These are phyloP conservation scores for Colossoma macropomum DNA, from an alignment of 2,113 vertebrate species.

Conservation along the genomic window DNA sequence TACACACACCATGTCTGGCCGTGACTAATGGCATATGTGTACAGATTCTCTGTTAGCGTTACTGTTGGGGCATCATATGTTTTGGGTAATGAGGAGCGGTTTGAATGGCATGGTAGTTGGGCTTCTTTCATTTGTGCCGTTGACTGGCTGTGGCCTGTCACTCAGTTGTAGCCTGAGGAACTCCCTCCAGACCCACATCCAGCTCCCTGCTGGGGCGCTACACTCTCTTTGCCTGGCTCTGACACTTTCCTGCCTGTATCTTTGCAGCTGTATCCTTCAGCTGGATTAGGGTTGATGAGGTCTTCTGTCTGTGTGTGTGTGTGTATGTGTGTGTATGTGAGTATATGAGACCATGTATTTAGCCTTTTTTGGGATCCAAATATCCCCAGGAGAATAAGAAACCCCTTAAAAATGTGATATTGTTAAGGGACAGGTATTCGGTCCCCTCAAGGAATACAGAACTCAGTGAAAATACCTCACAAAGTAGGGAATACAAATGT, in stretches of 20 bases:
- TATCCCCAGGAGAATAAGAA: neutral
- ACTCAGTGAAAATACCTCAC: neutral
- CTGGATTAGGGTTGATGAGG: constrained; percentile 70
- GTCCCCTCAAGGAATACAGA: neutral
- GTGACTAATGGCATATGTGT: constrained; percentile 55
- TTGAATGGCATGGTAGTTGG: constrained; percentile 41
- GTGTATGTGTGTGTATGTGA: constrained; percentile 57
- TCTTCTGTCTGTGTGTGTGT: constrained; percentile 10
- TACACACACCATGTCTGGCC: constrained; percentile 48
- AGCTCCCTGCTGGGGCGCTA: constrained; percentile 27
- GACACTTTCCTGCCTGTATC: constrained; percentile 47
- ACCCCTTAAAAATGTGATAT: neutral
- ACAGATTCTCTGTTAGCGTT: constrained; percentile 50
- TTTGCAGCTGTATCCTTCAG: constrained; percentile 71
- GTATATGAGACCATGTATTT: constrained; percentile 40
- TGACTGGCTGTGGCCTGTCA: constrained; percentile 33
- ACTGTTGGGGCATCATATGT: constrained; percentile 51
- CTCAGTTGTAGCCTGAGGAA: constrained; percentile 40
- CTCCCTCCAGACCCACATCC: constrained; percentile 31
- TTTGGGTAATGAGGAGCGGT: constrained; percentile 49
- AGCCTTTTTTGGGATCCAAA: neutral
- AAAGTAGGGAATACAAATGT: neutral
- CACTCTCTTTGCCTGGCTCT: constrained; percentile 41
- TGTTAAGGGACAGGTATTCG: neutral
- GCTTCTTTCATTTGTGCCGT: constrained; percentile 34